Base-by-base conservation (phyloP, 2,113 vertebrate genomes). In the Actenoides hombroni region DNA sequence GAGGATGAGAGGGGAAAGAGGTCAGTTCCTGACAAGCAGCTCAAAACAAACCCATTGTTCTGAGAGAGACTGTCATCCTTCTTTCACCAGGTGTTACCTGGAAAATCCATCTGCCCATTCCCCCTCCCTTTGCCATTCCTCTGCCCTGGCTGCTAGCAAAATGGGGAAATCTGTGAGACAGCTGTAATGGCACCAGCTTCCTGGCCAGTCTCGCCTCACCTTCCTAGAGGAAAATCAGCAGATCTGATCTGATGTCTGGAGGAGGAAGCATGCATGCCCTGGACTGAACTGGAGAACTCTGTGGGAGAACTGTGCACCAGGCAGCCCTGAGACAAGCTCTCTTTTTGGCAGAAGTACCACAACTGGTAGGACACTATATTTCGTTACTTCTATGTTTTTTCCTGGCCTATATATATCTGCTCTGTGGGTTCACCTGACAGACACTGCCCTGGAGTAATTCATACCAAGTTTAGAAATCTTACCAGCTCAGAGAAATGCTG, bases 31-130 rank as follows among this genome's bases (percentile, higher is more conserved):
- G 81, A n/a, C 42, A 28, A 46, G 68, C 39, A 59, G 74, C 83
- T 76, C 63, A 9, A 46, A 94, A 76, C 91, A 93, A 91, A 33
- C 39, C 31, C 76, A 83, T 95, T 95, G 94, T 95, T 96, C 92
- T 59, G 29, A 42, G 75, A 3, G 49, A 71, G 84, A n/a, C 76
- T 33, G 74, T 20, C 2, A 0, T 68, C 85, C 48, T 65, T 51
- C 49, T 53, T 44, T 60, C 40, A 39, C 46, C 76, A 92, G 95
- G 76, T 88, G 87, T 65, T 85, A 92, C 83, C 86, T 95, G 86
- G 91, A 86, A 86, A 95, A 91, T 39, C 54, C 67, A 86, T 89
- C 83, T 40, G 37, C 49, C 26, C 33, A 7, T 35, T 67, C 23
- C 73, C 44, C 10, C 29, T 85, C 46, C 89, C 81, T n/a, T 73